Evolutionary conservation across 2,113 vertebrate species (phyloP).

Genomic region (Probosciger aterrimus): DNA sequence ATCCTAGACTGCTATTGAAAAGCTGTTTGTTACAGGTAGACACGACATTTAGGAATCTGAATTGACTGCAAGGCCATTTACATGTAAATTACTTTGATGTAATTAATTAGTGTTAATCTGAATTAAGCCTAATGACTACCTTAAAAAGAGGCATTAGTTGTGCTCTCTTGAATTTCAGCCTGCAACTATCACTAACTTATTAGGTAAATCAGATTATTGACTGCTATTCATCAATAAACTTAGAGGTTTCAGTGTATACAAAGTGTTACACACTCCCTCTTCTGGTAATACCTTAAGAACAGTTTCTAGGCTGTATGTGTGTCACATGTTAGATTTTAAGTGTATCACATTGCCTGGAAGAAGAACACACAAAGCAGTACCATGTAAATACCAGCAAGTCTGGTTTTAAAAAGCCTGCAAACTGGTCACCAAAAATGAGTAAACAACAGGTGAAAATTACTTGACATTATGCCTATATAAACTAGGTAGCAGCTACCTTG

Average conservation of each 20-base stretch:
- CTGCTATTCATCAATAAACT: background rate
- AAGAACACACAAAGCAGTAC: background rate
- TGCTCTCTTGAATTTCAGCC: background rate
- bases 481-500: background rate
- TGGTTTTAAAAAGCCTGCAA: background rate
- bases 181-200: background rate
- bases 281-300: conserved; percentile 46
- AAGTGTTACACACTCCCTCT: conserved; percentile 53
- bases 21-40: background rate
- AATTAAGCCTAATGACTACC: background rate
- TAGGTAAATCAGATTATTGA: background rate
- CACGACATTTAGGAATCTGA: background rate
- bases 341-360: background rate
- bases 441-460: background rate
- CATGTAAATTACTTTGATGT: background rate
- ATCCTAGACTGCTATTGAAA: background rate
- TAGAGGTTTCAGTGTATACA: background rate
- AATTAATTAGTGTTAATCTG: background rate
- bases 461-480: background rate
- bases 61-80: background rate
- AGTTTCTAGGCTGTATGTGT: background rate
- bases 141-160: background rate
- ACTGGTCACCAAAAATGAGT: background rate
- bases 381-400: background rate
- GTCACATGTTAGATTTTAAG: background rate